These are phyloP conservation scores for Anguilla japonica DNA, from an alignment of 2,113 vertebrate genomes.

Conservation along the genomic window DNA sequence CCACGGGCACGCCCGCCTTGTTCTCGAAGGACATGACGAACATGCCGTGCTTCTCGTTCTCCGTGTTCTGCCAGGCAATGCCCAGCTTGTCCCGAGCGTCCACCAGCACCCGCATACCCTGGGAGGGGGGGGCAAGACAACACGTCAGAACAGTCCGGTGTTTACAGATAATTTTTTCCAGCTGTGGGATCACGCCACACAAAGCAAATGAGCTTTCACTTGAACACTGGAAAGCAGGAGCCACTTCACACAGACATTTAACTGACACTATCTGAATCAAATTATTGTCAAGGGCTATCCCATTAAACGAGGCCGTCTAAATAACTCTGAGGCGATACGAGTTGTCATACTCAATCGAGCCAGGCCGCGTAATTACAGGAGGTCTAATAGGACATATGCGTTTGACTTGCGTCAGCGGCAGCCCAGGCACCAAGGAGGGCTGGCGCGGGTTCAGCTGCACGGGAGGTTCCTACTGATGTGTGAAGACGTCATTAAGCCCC, in stretches of 20 bases:
- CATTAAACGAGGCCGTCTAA: neutral
- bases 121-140: conserved; percentile 14
- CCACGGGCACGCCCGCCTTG: conserved; percentile 81
- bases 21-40: conserved; percentile 96
- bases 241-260: conserved; percentile 11
- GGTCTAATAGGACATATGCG: neutral
- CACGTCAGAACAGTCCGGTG: neutral
- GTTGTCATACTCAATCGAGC: neutral
- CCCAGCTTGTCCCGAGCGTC: conserved; percentile 94
- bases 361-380: conserved; percentile 2
- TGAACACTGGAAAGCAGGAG: neutral
- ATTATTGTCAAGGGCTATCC: neutral
- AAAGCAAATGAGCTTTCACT: neutral
- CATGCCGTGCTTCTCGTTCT: conserved; percentile 96
- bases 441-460: neutral
- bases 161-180: neutral
- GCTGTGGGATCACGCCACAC: neutral
- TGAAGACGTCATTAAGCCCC: conserved; percentile 14
- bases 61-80: conserved; percentile 88
- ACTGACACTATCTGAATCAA: neutral
- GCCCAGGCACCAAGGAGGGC: neutral
- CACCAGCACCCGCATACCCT: conserved; percentile 92
- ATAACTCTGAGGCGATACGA: neutral
- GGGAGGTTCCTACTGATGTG: conserved; percentile 22
- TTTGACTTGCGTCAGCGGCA: neutral